These are phyloP conservation scores for Epicauta chinensis DNA, from an alignment of 1,140 invertebrate genomes.

Conservation along the genomic window DNA sequence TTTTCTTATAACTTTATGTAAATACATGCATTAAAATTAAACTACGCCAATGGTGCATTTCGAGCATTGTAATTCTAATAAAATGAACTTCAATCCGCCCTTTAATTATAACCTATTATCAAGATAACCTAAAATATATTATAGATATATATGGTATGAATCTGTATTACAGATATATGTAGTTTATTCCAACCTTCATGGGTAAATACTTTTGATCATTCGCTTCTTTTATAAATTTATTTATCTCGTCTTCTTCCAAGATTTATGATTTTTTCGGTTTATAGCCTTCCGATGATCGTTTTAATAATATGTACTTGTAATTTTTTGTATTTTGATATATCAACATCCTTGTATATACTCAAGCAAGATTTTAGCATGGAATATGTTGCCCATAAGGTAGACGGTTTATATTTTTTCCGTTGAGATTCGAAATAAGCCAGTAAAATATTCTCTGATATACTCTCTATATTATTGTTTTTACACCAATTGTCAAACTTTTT, in stretches of 20 bases:
- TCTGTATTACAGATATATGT: no score
- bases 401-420: not conserved
- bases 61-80: no score
- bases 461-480: not conserved
- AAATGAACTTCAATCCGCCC: no score
- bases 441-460: conserved; percentile 1
- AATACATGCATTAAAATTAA: no score
- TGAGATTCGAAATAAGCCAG: not conserved
- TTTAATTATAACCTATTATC: conserved; percentile 3
- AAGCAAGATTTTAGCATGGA: not conserved
- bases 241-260: not conserved
- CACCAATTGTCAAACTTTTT: no score
- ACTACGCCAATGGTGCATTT: no score
- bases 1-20: no score
- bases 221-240: not conserved
- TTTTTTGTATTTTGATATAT: conserved; percentile 2
- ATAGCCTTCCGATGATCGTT: conserved; percentile 1
- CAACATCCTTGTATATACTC: conserved; percentile 1
- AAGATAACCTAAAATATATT: conserved; percentile 3
- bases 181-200: not conserved
- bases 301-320: not conserved
- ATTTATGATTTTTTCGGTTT: conserved; percentile 2
- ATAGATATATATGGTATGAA: no score
- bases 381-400: conserved; percentile 1
- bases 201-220: not conserved